Evolutionary conservation across 2,888 invertebrate genomes (phyloP), one percentile per base, ranked within the genome.

Genomic region (Dinocampus coccinellae): DNA sequence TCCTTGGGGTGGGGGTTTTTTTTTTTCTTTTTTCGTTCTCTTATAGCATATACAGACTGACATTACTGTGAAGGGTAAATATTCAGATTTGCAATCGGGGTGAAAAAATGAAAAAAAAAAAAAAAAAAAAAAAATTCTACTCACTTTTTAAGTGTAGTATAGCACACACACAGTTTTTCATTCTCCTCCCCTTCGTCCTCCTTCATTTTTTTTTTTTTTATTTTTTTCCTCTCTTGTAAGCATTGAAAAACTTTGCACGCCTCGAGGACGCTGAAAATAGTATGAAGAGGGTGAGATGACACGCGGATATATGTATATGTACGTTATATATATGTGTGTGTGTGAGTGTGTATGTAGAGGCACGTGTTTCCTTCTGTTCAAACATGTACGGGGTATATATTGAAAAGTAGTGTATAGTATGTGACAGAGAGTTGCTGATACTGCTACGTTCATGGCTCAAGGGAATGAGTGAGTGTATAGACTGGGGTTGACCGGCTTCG

Each of bases 181-280:
- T 16, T 47, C 47, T n/a, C n/a, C n/a, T n/a, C n/a, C n/a, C n/a
- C n/a, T n/a, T n/a, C n/a, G n/a, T n/a, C n/a, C n/a, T n/a, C n/a
- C n/a, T n/a, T n/a, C n/a, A n/a, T 47, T 47, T 20, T 16, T 7
- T 29, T 29, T 29, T 29, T 29, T 29, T 29, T 29, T n/a, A 4
- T 29, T 29, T 29, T 29, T 29, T 29, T 29, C 29, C 7, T 29
- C 39, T 34, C 64, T 66, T 55, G 60, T 16, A 66, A 53, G 65
- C 65, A 73, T 73, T 73, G 66, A 73, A 73, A 73, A 73, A 73
- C 70, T 70, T 73, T 62, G 66, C 70, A 69, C 73, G 70, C 73
- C 55, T 62, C 42, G 34, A 66, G 69, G 61, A 66, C 26, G 39
- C 42, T 13, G 66, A 34, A 36, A 57, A 62, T 47, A 39, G 61